A percentile compares a stretch with the other conserved stretches of the same genome.
These are phyloP conservation scores for Epizoanthus scotinus DNA, from an alignment of 92 coral and sea anemone genomes.

Conservation along the genomic window DNA sequence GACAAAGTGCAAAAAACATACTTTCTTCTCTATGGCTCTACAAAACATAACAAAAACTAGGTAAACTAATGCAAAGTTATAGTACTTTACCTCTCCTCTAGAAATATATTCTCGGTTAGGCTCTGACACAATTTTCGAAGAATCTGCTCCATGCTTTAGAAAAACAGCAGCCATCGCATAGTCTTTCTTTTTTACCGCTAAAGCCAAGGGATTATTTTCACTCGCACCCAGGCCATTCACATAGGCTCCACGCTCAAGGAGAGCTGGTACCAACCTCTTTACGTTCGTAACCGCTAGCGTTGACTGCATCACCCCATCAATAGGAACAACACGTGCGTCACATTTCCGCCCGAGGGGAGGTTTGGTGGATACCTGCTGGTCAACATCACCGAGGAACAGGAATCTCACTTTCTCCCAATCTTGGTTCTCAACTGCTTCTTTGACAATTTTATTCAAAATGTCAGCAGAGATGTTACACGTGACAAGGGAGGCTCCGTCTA, in stretches of 20 bases:
- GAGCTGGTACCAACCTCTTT: slow-evolving; percentile 43
- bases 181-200: slow-evolving; percentile 55
- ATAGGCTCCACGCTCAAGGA: slow-evolving; percentile 47
- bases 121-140: slow-evolving; percentile 46
- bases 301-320: slow-evolving; percentile 58
- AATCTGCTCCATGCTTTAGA: slow-evolving; percentile 63
- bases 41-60: too few species aligned
- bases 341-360: slow-evolving; percentile 31
- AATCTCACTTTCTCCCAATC: slow-evolving; percentile 51
- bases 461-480: slow-evolving; percentile 46
- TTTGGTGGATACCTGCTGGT: background rate
- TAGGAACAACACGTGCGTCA: slow-evolving; percentile 51
- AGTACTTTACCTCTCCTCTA: slow-evolving; percentile 25
- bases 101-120: slow-evolving; percentile 24
- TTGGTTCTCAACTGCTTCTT: slow-evolving; percentile 48
- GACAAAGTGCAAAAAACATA: too few species aligned
- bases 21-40: too few species aligned
- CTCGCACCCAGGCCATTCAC: slow-evolving; percentile 53
- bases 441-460: slow-evolving; percentile 43
- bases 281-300: slow-evolving; percentile 31
- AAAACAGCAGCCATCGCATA: slow-evolving; percentile 56
- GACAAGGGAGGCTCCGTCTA: slow-evolving; percentile 52
- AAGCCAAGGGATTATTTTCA: slow-evolving; percentile 45
- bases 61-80: too few species aligned
- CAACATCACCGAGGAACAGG: slow-evolving; percentile 49